Evolutionary conservation across 2,797 vertebrate species (phyloP), one percentile per base, ranked within the genome.

Genomic region (Micromesistius poutassou): DNA sequence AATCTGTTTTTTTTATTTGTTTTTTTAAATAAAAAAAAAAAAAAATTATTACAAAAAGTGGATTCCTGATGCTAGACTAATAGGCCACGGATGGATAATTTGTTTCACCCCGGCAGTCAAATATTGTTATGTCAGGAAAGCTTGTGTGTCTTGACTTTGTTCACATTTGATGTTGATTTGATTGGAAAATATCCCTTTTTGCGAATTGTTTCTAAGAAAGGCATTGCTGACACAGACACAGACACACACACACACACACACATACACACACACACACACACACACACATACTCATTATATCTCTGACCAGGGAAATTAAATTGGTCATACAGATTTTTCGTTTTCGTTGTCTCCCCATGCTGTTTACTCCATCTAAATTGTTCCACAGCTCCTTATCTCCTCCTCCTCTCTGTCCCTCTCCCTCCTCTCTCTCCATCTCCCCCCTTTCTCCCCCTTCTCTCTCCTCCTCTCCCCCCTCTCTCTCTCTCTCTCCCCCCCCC

Each of bases 351-450:
- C 42, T 10, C 42, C 42, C 42, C 42, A 2, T 13, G 1, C 42
- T 19, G 5, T 22, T 55, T 55, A 22, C 19, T 55, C 46, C 46
- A 55, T 55, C 46, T 55, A 55, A 55, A 55, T 55, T 5, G 22
- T 55, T 55, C 46, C 19, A 7, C 22, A 12, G 74, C 77, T 77
- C 72, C 68, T 25, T 71, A 28, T 30, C 25, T 70, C 78, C 33
- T 76, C 79, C 77, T 36, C 77, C 12, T 77, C 46, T 25, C 40
- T 14, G 3, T 72, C 2, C 36, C 68, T 71, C 14, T 31, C 50
- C 14, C 36, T 30, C 76, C n/a, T 30, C 50, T 74, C 68, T 73
- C 40, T 71, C 31, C 72, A 40, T 71, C 74, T n/a, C 14, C n/a
- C 50, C 14, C 14, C 50, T n/a, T 16, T 62, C 50, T 62, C 50